These are phyloP conservation scores for Jaculus jaculus DNA, from an alignment of 2,113 vertebrate genomes.

Conservation along the genomic window DNA sequence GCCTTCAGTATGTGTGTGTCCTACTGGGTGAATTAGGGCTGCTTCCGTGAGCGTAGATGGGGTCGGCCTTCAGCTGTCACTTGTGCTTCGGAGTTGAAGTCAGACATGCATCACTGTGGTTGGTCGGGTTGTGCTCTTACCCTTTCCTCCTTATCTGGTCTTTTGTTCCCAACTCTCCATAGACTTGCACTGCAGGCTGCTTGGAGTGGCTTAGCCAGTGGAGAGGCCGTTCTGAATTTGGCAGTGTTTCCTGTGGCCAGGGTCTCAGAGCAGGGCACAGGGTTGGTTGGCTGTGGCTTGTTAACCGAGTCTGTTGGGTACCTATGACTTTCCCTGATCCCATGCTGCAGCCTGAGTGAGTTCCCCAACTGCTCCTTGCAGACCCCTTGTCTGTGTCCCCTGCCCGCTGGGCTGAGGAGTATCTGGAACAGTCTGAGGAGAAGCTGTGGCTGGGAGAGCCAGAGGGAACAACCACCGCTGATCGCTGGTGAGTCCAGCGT, in stretches of 20 bases:
- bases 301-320: not conserved
- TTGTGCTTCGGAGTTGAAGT: not conserved
- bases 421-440: slow-evolving; percentile 97
- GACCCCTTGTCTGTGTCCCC: slow-evolving; percentile 90
- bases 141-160: not conserved
- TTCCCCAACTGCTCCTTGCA: slow-evolving; percentile 64
- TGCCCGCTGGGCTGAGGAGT: slow-evolving; percentile 97
- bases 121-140: not conserved
- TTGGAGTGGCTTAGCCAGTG: not conserved
- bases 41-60: too few species aligned
- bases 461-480: slow-evolving; percentile 85
- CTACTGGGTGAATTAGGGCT: too few species aligned
- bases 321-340: not conserved
- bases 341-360: not conserved
- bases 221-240: not conserved
- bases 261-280: not conserved
- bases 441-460: slow-evolving; percentile 97
- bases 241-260: not conserved
- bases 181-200: not conserved
- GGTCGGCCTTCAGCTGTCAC: not conserved
- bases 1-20: too few species aligned
- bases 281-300: not conserved
- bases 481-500: slow-evolving; percentile 83
- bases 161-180: not conserved
- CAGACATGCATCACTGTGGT: not conserved